Base-by-base conservation (phyloP, 2,113 vertebrate species). In the Petroica traversi region DNA sequence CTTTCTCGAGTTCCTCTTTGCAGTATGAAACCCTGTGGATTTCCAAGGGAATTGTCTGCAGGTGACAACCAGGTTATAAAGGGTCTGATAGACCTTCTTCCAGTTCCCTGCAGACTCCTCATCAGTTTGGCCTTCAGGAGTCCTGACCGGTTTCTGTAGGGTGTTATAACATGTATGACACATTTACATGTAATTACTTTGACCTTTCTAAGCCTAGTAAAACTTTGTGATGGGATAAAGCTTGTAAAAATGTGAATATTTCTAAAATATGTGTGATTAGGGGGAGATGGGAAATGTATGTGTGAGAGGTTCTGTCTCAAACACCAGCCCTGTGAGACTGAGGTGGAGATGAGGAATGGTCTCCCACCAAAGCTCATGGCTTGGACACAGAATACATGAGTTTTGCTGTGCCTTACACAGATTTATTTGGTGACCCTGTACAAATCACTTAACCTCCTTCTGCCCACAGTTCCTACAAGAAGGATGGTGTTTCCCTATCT, bases 401-500 rank as follows among this genome's bases (percentile, higher is more conserved):
- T 83, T 83, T 59, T 88, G 82, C 85, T 86, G 78, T 85, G 66
- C 73, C 63, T 94, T 90, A 86, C 88, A 84, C 71, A 84, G 95
- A 95, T 97, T 96, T 97, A 94, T 97, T 88, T 94, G 80, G 85
- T 11, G 89, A 92, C 93, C 93, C 82, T 41, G 89, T 84, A 74
- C 92, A 92, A 88, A 96, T 80, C 90, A 93, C 92, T 97, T 97
- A 93, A 94, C 92, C 82, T 96, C 92, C 80, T 71, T 90, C 82
- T 88, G 82, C 82, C 89, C 94, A 83, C 85, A 85, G 89, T 61
- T 74, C 14, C 0, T 74, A 83, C 73, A 93, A 95, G 92, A 94
- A 85, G 82, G 82, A 83, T 95, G 80, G 51, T 85, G 58, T 63
- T 95, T 79, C 81, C 38, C 59, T 83, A 69, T 90, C 67, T 93